Evolutionary conservation across 2,797 vertebrate species (phyloP).

Genomic region (Arctocebus calabarensis): DNA sequence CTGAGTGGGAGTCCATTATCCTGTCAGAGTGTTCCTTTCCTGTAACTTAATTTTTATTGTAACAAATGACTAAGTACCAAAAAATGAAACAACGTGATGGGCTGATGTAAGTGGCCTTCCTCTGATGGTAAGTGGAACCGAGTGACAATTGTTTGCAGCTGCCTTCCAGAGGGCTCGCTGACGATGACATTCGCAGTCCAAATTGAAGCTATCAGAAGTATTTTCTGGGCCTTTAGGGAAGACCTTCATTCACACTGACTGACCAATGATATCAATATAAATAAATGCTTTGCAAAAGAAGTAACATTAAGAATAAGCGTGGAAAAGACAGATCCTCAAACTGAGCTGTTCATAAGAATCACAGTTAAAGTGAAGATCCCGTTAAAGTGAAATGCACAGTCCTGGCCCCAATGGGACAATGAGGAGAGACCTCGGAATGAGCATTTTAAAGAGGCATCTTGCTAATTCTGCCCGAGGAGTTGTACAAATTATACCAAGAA

Average conservation of each 20-base stretch:
- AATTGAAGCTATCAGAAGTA: slow-evolving; percentile 69
- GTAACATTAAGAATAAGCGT: not conserved
- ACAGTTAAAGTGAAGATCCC: slow-evolving; percentile 15
- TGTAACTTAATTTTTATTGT: slow-evolving; percentile 85
- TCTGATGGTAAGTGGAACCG: slow-evolving; percentile 57
- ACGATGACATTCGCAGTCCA: slow-evolving; percentile 50
- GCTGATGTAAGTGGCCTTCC: slow-evolving; percentile 62
- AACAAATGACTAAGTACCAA: slow-evolving; percentile 84
- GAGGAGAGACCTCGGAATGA: not conserved
- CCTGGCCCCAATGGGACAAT: too few species aligned
- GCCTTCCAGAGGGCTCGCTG: slow-evolving; percentile 46
- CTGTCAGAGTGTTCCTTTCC: slow-evolving; percentile 80
- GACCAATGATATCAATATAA: slow-evolving; percentile 62
- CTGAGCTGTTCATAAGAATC: not conserved
- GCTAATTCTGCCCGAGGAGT: not conserved
- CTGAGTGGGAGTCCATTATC: slow-evolving; percentile 83
- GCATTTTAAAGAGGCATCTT: slow-evolving; percentile 19
- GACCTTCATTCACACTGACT: slow-evolving; percentile 68
- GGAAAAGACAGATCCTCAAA: slow-evolving; percentile 13
- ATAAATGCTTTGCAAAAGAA: slow-evolving; percentile 61
- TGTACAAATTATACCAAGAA: not conserved
- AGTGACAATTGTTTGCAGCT: slow-evolving; percentile 82
- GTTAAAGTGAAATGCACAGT: not conserved
- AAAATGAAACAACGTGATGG: slow-evolving; percentile 77
- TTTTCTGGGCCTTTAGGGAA: slow-evolving; percentile 74